Evolutionary conservation across 2,888 invertebrate species (phyloP).

Genomic region (Clepsis dumicolana): DNA sequence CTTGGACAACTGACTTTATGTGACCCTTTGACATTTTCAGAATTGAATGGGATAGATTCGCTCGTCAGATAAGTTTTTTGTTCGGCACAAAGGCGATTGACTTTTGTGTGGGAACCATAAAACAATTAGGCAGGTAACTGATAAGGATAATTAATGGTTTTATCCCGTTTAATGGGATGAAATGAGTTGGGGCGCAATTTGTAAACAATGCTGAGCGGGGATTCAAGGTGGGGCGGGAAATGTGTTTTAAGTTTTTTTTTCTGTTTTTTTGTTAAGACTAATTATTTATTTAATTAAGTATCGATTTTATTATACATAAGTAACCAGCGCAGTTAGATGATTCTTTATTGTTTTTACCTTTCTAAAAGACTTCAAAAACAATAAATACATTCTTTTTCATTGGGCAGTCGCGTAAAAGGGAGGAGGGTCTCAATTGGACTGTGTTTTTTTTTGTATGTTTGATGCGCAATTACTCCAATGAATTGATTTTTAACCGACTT

Average conservation of each 20-base stretch:
- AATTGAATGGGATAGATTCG: conserved; percentile 37
- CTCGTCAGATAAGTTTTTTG: conserved; percentile 46
- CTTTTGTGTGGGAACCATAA: conserved; percentile 39
- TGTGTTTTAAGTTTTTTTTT: neutral
- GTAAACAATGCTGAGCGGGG: conserved; percentile 9
- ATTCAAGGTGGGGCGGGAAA: neutral
- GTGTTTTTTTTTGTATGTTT: too few relatives aligned
- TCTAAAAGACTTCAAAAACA: too few relatives aligned
- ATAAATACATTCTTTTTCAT: too few relatives aligned
- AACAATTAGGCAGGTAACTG: conserved; percentile 36
- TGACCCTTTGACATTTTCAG: conserved; percentile 34
- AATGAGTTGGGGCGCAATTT: conserved; percentile 8
- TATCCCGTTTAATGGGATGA: conserved; percentile 19
- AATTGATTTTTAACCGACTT: too few relatives aligned
- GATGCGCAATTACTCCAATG: too few relatives aligned
- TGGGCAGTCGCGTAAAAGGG: too few relatives aligned
- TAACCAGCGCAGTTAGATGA: too few relatives aligned
- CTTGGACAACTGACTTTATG: conserved; percentile 5
- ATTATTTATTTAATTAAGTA: neutral
- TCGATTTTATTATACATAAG: too few relatives aligned
- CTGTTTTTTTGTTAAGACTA: neutral
- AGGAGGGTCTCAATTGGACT: too few relatives aligned
- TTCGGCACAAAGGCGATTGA: conserved; percentile 46
- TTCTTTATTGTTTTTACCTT: too few relatives aligned
- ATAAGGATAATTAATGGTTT: conserved; percentile 17